Percentiles rank a stretch among this genome's conserved stretches.
Evolutionary conservation across 2,888 invertebrate species (phyloP).

Genomic region (Calameuta idolon): DNA sequence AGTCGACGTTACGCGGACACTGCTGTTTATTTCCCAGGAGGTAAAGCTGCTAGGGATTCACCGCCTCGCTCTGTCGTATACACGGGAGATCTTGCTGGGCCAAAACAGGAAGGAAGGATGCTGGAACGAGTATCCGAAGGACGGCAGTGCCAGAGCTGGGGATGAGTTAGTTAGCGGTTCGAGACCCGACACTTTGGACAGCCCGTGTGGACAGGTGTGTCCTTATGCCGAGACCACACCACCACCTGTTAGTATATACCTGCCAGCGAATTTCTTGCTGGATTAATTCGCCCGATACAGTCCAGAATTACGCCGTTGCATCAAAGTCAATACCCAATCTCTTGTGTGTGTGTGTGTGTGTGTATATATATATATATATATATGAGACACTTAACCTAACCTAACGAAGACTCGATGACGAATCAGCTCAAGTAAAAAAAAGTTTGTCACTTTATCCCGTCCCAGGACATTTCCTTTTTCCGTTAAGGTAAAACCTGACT

Average conservation of each 20-base stretch:
- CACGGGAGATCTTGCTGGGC: no score
- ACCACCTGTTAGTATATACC: no score
- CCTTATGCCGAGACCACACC: no score
- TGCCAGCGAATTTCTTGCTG: no score
- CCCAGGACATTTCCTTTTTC: neutral
- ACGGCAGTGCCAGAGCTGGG: no score
- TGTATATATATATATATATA: neutral
- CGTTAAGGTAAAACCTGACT: neutral
- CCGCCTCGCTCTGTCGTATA: no score
- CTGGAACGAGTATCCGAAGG: neutral
- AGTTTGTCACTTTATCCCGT: neutral
- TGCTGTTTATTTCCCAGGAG: conserved; percentile 41
- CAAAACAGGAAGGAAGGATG: neutral
- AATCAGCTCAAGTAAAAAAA: neutral
- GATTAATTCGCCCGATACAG: no score
- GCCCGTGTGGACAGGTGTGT: no score
- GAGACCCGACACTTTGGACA: neutral
- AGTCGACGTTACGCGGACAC: conserved; percentile 37
- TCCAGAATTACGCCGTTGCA: no score
- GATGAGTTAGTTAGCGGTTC: conserved; percentile 1
- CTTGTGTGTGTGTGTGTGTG: no score
- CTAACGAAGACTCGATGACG: neutral
- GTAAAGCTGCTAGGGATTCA: conserved; percentile 23
- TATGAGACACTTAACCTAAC: neutral
- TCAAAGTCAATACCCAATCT: no score